These are phyloP conservation scores for Gobiocypris rarus DNA, from an alignment of 2,113 vertebrate species.

Conservation along the genomic window DNA sequence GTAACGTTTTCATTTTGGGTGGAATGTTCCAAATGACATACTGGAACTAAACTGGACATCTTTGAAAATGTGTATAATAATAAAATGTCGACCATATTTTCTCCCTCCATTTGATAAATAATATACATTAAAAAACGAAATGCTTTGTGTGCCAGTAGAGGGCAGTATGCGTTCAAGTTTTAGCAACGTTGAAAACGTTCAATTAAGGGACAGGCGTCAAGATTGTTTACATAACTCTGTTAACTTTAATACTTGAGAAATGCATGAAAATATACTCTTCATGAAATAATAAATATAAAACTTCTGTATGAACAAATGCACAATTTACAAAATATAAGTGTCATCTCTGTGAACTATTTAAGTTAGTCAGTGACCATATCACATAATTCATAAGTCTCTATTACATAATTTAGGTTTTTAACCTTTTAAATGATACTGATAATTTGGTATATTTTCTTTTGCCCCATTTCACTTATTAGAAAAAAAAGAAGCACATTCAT, in stretches of 20 bases:
- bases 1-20: not conserved
- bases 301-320: slow-evolving; percentile 96
- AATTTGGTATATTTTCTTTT: not conserved
- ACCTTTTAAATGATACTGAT: not conserved
- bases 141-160: slow-evolving; percentile 60
- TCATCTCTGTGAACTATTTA: slow-evolving; percentile 52
- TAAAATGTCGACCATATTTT: not conserved
- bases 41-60: not conserved
- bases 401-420: slow-evolving; percentile 49
- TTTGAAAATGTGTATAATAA: not conserved
- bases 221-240: slow-evolving; percentile 38
- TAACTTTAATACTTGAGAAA: slow-evolving; percentile 71
- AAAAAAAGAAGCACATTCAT: slow-evolving; percentile 23
- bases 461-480: slow-evolving; percentile 9
- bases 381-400: slow-evolving; percentile 63
- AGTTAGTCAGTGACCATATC: slow-evolving; percentile 51
- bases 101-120: not conserved
- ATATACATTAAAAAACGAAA: not conserved
- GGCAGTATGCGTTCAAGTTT: slow-evolving; percentile 56
- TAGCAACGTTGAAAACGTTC: slow-evolving; percentile 11
- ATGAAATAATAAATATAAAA: slow-evolving; percentile 98
- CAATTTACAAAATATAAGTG: slow-evolving; percentile 78
- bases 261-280: slow-evolving; percentile 92
- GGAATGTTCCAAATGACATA: not conserved
- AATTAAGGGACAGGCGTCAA: not conserved